Evolutionary conservation across 2,113 vertebrate genomes (phyloP).

Genomic region (Nettapus auritus): DNA sequence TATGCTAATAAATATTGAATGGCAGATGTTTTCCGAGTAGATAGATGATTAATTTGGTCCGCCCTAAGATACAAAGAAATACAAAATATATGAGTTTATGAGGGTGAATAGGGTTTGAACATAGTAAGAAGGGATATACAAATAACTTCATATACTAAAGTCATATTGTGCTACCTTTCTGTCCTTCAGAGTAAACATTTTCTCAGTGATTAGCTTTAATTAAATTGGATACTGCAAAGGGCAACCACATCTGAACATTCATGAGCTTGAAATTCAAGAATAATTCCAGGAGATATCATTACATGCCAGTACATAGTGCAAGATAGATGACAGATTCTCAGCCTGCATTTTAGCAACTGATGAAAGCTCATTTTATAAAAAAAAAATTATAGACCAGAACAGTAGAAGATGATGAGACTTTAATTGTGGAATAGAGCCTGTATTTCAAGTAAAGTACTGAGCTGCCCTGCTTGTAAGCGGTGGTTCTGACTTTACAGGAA

Average conservation of each 20-base stretch:
- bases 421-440: background rate
- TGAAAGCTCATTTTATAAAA: background rate
- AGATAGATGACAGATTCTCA: background rate
- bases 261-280: background rate
- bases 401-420: background rate
- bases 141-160: background rate
- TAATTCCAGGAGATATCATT: background rate
- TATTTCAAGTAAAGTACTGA: background rate
- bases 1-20: slow-evolving; percentile 51
- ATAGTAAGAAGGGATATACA: background rate
- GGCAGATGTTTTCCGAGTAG: slow-evolving; percentile 43
- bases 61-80: background rate
- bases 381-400: background rate
- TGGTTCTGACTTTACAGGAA: background rate
- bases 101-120: background rate
- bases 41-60: slow-evolving; percentile 7
- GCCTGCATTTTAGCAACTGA: background rate
- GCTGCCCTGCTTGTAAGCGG: background rate
- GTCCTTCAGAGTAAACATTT: background rate
- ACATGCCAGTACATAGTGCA: background rate
- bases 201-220: background rate
- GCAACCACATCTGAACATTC: background rate
- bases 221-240: background rate
- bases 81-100: background rate
- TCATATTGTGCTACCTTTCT: background rate